Conservation (phyloP, 2,797 vertebrate genomes). For the Bucorvus abyssinicus region DNA sequence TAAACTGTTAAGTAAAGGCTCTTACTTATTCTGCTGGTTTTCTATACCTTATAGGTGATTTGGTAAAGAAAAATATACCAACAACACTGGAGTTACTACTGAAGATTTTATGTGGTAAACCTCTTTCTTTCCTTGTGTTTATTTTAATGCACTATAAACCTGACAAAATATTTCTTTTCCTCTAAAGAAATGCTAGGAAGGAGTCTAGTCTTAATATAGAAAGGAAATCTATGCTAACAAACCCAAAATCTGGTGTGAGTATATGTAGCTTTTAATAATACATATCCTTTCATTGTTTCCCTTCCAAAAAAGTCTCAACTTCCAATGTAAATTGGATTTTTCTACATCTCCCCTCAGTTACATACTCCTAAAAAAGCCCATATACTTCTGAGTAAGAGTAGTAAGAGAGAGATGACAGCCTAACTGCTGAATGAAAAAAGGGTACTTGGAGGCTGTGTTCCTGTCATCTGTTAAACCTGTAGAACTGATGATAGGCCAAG, state of each 20-base stretch:
- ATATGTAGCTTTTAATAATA: not conserved
- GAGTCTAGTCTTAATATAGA: constrained; percentile 9
- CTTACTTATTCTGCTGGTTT: not conserved
- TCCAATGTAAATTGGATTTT: not conserved
- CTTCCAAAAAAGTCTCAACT: not conserved
- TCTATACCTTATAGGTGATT: constrained; percentile 13
- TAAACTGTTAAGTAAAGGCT: not conserved
- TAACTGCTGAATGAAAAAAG: not conserved
- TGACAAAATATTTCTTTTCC: not conserved
- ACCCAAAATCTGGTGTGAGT: not conserved
- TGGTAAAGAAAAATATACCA: constrained; percentile 46
- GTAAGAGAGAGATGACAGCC: not conserved
- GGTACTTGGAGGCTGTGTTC: not conserved
- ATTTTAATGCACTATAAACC: not conserved
- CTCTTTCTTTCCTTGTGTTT: constrained; percentile 36
- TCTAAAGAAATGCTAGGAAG: constrained; percentile 16
- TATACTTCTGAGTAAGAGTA: not conserved
- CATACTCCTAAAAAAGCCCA: not conserved
- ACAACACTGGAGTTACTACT: constrained; percentile 30
- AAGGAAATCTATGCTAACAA: constrained; percentile 7
- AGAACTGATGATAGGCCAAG: not conserved
- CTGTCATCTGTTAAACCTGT: not conserved
- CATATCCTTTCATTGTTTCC: not conserved
- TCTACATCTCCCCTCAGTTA: not conserved
- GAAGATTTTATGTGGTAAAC: constrained; percentile 19